Evolutionary conservation across 2,888 invertebrate genomes (phyloP).

Genomic region (Parnassius glacialis): DNA sequence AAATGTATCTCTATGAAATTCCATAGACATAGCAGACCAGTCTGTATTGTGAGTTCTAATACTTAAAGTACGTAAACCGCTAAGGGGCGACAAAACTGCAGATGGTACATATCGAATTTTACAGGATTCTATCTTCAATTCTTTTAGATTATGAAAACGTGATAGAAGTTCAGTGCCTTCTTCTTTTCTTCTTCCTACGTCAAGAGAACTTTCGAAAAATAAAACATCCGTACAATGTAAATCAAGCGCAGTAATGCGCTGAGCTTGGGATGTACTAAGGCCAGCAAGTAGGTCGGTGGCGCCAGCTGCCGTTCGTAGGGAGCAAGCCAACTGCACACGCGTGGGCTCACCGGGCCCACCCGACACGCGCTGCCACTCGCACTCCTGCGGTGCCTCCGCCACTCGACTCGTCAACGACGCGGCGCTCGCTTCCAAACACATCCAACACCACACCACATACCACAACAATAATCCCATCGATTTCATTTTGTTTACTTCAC

Average conservation of each 20-base stretch:
- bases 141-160: conserved; percentile 83
- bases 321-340: conserved; percentile 83
- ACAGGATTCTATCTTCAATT: conserved; percentile 87
- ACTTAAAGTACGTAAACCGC: conserved; percentile 83
- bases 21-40: conserved; percentile 90
- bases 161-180: conserved; percentile 81
- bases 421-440: conserved; percentile 61
- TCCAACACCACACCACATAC: conserved; percentile 65
- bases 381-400: conserved; percentile 86
- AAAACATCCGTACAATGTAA: conserved; percentile 87
- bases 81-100: conserved; percentile 84
- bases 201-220: conserved; percentile 86
- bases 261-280: conserved; percentile 83
- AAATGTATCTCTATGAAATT: conserved; percentile 86
- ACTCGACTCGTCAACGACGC: conserved; percentile 75
- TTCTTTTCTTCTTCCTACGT: conserved; percentile 77
- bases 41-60: conserved; percentile 89
- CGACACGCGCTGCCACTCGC: conserved; percentile 84
- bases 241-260: conserved; percentile 84
- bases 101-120: conserved; percentile 88
- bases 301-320: conserved; percentile 84
- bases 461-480: conserved; percentile 72
- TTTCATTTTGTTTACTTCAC: conserved; percentile 74
- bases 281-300: conserved; percentile 83
- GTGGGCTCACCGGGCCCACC: conserved; percentile 77